These are phyloP conservation scores for Botia almorhae DNA, from an alignment of 2,797 vertebrate genomes.

Conservation along the genomic window DNA sequence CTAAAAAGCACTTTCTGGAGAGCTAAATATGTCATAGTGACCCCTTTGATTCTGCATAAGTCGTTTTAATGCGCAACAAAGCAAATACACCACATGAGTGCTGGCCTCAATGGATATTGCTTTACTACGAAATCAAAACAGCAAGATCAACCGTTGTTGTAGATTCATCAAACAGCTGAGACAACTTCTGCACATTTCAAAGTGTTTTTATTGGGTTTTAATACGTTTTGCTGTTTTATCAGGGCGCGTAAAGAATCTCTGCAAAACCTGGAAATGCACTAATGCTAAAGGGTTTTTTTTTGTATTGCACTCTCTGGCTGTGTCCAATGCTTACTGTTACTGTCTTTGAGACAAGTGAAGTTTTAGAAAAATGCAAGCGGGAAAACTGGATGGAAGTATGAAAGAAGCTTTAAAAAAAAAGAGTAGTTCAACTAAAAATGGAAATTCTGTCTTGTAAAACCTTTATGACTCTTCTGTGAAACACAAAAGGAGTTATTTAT, in stretches of 20 bases:
- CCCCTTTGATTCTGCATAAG: not conserved
- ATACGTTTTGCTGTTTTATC: not conserved
- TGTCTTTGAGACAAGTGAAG: too few species aligned
- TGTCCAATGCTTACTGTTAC: not conserved
- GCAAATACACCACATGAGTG: conserved; percentile 21
- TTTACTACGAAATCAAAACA: conserved; percentile 11
- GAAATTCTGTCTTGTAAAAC: too few species aligned
- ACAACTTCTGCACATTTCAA: too few species aligned
- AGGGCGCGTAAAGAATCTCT: not conserved
- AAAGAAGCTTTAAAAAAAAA: too few species aligned
- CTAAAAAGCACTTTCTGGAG: not conserved
- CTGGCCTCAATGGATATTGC: conserved; percentile 16
- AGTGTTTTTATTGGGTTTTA: not conserved
- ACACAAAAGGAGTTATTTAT: too few species aligned
- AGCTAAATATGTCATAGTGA: not conserved
- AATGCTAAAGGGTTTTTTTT: not conserved
- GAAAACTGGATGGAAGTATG: too few species aligned
- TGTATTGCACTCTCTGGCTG: not conserved
- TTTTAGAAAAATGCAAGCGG: too few species aligned
- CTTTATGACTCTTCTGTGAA: too few species aligned
- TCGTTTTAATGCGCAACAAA: conserved; percentile 1
- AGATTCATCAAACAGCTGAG: too few species aligned
- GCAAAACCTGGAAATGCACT: not conserved
- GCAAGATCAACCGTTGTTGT: conserved; percentile 6
- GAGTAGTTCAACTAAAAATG: too few species aligned